Evolutionary conservation across 2,113 vertebrate genomes (phyloP), one percentile per base, ranked within the genome.

Genomic region (Cervus canadensis): DNA sequence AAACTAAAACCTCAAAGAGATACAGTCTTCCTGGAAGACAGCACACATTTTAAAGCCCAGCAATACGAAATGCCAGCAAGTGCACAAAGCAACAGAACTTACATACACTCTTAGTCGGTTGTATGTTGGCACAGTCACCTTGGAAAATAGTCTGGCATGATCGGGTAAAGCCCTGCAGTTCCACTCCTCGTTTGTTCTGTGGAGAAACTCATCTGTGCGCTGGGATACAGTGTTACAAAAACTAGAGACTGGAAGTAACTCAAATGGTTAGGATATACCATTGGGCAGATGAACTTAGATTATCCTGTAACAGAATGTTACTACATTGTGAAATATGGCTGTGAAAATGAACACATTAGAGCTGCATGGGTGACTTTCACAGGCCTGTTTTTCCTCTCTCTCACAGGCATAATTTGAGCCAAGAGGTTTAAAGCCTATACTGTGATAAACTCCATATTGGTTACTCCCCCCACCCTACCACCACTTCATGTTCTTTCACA

Each of bases 1-100:
- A 76, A 59, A 56, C 50, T 12, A 76, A 74, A 76, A 28, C 59
- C 19, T n/a, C 33, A 23, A n/a, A 74, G 64, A 79, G 81, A 33
- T 9, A 10, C 2, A 50, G 48, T 50, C 8, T 1, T 52, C 19
- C 7, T 43, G 2, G 33, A n/a, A 21, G 2, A 23, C 28, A 16
- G 48, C 82, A 56, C n/a, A 64, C 62, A 23, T 62, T 52, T 30
- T 16, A 16, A 76, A 96, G 83, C 5, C 57, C 71, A 50, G 1
- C 1, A 3, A 23, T 57, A 15, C 48, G 62, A 13, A 48, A 71
- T 6, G 79, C 36, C 91, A 45, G 60, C 0, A 0, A 71, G 33
- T 26, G 2, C 1, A 16, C 64, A 76, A 56, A 59, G 23, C 52
- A 15, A 0, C 8, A 25, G 50, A 21, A 17, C 57, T n/a, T 8